Percentiles rank a stretch among this genome's conserved stretches.
Conservation (phyloP, 2,797 vertebrate genomes). For the Myotis pilosus region DNA sequence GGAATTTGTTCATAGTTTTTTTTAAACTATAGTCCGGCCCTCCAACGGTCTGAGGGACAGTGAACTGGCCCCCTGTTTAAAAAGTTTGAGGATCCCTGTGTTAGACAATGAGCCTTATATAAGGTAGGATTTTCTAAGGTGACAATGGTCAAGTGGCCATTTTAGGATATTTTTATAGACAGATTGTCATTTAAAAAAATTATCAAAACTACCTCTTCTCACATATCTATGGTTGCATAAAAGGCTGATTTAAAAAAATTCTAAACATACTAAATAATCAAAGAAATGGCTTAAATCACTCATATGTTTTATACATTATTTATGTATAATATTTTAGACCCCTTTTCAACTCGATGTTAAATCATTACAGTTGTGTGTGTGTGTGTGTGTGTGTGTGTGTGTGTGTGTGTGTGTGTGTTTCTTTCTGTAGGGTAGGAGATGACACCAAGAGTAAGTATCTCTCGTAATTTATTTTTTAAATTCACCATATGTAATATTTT, state of each 20-base stretch:
- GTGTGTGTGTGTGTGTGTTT: neutral
- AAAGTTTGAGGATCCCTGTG: neutral
- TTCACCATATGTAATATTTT: neutral
- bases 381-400: neutral
- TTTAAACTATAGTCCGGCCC: too few relatives aligned
- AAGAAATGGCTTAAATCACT: neutral
- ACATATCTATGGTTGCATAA: neutral
- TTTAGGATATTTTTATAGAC: neutral
- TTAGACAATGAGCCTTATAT: neutral
- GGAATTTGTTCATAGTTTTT: too few relatives aligned
- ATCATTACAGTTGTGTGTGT: neutral
- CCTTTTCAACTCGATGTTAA: neutral
- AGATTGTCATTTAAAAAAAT: neutral
- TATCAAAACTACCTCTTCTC: neutral
- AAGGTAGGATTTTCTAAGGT: neutral
- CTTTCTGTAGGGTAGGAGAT: neutral
- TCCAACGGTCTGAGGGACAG: too few relatives aligned
- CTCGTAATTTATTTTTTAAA: neutral
- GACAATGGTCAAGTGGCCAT: neutral
- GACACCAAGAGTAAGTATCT: neutral
- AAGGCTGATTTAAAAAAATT: neutral
- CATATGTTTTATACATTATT: neutral
- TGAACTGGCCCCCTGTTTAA: too few relatives aligned
- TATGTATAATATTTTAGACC: neutral
- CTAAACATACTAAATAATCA: neutral